Conservation (phyloP, 2,888 invertebrate genomes). For the Polyommatus icarus region DNA sequence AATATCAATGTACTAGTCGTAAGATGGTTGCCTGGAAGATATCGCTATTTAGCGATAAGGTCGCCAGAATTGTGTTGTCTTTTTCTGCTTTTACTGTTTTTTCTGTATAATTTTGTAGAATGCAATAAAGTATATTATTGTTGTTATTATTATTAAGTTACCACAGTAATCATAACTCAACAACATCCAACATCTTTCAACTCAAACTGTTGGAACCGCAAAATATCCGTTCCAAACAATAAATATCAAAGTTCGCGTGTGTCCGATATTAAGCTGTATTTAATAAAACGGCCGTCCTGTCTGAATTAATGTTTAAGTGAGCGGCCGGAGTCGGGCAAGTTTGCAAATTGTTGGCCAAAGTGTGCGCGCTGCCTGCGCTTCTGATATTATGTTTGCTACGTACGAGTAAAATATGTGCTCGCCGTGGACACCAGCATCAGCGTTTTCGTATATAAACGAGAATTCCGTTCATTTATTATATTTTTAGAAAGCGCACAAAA, state of each 20-base stretch:
- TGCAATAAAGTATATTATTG: too few relatives aligned
- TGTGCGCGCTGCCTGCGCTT: slow-evolving; percentile 23
- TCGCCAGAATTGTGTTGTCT: too few relatives aligned
- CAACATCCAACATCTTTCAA: not conserved
- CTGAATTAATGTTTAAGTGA: slow-evolving; percentile 29
- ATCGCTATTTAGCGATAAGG: too few relatives aligned
- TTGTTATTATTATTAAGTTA: too few relatives aligned
- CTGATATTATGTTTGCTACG: slow-evolving; percentile 27
- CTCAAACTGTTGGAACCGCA: not conserved
- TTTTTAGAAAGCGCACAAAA: too few relatives aligned
- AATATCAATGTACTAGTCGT: too few relatives aligned
- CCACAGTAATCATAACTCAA: not conserved
- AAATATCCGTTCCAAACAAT: slow-evolving; percentile 12
- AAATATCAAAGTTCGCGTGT: slow-evolving; percentile 23
- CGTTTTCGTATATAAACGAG: not conserved
- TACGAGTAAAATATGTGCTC: slow-evolving; percentile 17
- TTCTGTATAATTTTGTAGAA: too few relatives aligned
- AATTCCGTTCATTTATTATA: not conserved
- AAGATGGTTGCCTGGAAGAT: too few relatives aligned
- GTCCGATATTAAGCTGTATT: slow-evolving; percentile 25
- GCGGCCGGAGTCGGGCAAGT: slow-evolving; percentile 13
- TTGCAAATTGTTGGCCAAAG: slow-evolving; percentile 29
- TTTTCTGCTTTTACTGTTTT: too few relatives aligned
- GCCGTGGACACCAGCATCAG: slow-evolving; percentile 7
- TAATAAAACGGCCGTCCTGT: slow-evolving; percentile 26